phyloP scores from a whole-genome alignment of 2,113 vertebrate species.

The Smithornis capensis region DNA sequence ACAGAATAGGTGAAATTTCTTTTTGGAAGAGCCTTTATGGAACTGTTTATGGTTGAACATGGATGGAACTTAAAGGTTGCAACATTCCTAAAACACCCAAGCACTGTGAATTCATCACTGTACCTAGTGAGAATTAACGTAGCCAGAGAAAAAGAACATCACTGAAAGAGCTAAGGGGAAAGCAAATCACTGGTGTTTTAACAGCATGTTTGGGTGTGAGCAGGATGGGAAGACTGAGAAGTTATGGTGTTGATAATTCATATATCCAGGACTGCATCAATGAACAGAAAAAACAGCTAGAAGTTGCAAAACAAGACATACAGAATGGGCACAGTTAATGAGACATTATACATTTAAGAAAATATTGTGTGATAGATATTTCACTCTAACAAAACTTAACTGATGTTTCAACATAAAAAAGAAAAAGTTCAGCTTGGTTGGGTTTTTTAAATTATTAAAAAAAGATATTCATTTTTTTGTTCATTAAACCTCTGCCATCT shows the following conservation, averaged over 20 bases:
- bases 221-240: not conserved
- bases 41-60: not conserved
- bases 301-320: not conserved
- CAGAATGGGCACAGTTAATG: not conserved
- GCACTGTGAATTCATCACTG: not conserved
- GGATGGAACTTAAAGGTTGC: not conserved
- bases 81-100: not conserved
- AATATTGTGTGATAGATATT: not conserved
- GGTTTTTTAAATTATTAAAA: not conserved
- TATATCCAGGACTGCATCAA: not conserved
- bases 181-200: not conserved
- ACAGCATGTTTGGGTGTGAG: not conserved
- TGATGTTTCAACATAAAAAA: not conserved
- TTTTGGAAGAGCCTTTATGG: not conserved
- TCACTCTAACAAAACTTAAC: not conserved
- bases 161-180: not conserved
- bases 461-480: not conserved
- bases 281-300: not conserved
- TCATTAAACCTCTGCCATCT: not conserved
- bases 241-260: not conserved
- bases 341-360: not conserved
- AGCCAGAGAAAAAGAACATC: not conserved
- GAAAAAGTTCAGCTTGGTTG: not conserved
- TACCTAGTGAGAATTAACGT: not conserved
- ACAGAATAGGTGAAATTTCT: not conserved